These are phyloP conservation scores for Aurelia coerulea DNA, from an alignment of 30 jellyfish, hydroid and myxozoan species.

Conservation along the genomic window DNA sequence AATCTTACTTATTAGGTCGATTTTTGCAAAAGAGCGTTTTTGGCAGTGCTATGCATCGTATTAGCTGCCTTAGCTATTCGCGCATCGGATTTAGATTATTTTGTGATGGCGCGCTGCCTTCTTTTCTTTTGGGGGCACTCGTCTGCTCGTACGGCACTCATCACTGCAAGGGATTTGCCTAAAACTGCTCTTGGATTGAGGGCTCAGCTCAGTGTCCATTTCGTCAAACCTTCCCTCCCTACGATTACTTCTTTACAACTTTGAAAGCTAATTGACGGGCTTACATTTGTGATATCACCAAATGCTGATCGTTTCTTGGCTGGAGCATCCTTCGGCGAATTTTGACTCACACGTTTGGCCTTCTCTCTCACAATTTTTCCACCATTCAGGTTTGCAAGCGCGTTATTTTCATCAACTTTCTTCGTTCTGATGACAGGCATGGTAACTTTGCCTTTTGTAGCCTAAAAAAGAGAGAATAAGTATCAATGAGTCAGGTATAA, in stretches of 20 bases:
- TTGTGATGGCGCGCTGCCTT: no score
- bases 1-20: no score
- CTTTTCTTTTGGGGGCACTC: no score
- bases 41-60: no score
- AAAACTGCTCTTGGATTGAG: no score
- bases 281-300: slow-evolving; percentile 93
- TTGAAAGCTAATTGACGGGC: neutral
- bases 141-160: no score
- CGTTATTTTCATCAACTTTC: neutral
- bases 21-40: no score
- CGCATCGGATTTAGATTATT: no score
- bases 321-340: slow-evolving; percentile 81
- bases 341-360: slow-evolving; percentile 57
- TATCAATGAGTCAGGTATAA: neutral
- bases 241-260: neutral
- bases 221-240: neutral
- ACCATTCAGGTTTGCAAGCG: neutral
- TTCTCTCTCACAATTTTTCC: slow-evolving; percentile 35
- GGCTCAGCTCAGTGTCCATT: no score
- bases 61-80: no score
- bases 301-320: slow-evolving; percentile 84
- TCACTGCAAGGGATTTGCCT: no score
- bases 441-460: slow-evolving; percentile 6
- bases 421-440: neutral
- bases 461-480: neutral